A percentile compares a stretch with the other conserved stretches of the same genome.
Evolutionary conservation across 2,113 vertebrate species (phyloP).

Genomic region (Phylloscopus trochiloides): DNA sequence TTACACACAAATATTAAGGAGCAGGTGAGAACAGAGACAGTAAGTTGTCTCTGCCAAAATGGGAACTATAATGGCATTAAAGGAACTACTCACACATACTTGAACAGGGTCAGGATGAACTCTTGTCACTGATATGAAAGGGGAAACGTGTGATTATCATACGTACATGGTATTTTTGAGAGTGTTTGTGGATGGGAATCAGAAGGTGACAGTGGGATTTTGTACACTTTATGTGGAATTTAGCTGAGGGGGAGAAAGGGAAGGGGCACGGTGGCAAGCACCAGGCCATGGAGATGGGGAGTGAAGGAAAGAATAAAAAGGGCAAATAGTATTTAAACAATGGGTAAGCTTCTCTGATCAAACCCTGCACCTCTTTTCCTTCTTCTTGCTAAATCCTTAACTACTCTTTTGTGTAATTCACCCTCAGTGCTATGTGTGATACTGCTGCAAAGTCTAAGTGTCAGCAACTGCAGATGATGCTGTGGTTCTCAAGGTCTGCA

Average conservation of each 20-base stretch:
- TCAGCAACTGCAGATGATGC: background rate
- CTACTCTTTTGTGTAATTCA: background rate
- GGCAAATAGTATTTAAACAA: background rate
- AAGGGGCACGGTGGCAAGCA: background rate
- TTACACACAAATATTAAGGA: background rate
- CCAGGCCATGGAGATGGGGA: background rate
- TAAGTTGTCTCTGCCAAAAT: background rate
- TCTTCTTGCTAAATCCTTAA: background rate
- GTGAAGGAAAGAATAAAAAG: background rate
- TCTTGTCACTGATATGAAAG: background rate
- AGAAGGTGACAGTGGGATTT: background rate
- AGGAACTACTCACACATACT: background rate
- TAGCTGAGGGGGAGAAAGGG: background rate
- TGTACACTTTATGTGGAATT: background rate
- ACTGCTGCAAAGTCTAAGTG: background rate
- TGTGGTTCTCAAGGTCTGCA: background rate
- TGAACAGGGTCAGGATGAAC: background rate
- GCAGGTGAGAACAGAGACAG: background rate
- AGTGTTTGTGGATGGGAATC: background rate
- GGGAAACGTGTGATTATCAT: background rate
- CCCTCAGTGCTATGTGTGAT: background rate
- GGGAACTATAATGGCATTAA: background rate
- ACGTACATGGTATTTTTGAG: background rate
- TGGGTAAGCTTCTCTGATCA: background rate
- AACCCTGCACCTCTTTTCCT: background rate